phyloP scores from a whole-genome alignment of 2,888 invertebrate species.

The Criorhina ranunculi region DNA sequence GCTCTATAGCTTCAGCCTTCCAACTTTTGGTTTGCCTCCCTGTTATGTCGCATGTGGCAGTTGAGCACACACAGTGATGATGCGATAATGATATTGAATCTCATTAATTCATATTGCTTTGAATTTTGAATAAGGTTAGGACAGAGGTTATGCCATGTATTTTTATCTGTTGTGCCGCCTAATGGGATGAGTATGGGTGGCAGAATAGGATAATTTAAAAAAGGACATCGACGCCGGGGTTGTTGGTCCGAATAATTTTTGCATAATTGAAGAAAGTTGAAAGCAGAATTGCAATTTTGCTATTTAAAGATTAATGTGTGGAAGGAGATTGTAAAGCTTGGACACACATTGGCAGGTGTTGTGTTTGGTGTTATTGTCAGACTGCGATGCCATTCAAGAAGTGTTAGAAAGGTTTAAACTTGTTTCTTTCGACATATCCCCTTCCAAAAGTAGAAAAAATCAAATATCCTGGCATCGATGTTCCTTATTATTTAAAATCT shows the following conservation, averaged over 20 bases:
- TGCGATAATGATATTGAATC: conserved; percentile 45
- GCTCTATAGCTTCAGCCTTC: not conserved
- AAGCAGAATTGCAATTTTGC: not conserved
- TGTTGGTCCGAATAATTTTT: conserved; percentile 5
- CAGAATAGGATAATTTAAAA: not conserved
- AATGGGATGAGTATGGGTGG: not conserved
- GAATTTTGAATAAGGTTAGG: conserved; percentile 44
- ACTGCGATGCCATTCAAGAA: no score
- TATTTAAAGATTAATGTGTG: no score
- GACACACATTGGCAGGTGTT: no score
- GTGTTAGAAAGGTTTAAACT: no score
- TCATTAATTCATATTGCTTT: conserved; percentile 58
- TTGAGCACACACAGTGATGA: conserved; percentile 14
- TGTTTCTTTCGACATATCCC: no score
- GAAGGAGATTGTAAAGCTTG: no score
- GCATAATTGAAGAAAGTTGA: not conserved
- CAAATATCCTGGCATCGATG: no score
- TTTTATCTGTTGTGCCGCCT: not conserved
- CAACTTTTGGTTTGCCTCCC: no score
- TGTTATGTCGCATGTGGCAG: not conserved
- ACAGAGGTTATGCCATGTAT: conserved; percentile 7
- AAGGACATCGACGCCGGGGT: not conserved
- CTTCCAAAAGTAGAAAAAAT: no score
- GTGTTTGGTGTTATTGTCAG: no score
- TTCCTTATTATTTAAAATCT: no score